Conservation (phyloP, 2,113 vertebrate species). For the Condylura cristata region DNA sequence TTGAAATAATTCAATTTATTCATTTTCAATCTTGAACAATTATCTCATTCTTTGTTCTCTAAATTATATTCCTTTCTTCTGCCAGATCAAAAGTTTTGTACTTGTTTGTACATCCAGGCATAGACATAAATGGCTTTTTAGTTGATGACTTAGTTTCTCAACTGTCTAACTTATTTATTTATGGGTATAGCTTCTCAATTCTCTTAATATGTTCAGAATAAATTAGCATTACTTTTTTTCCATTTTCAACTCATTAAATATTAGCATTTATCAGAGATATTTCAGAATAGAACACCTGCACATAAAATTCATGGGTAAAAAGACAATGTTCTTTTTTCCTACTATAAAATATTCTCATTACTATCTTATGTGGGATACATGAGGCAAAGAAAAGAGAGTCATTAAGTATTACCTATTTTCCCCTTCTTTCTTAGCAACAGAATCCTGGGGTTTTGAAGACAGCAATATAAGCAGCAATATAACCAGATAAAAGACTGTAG, state of each 20-base stretch:
- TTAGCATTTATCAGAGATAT: background rate
- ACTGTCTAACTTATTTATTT: background rate
- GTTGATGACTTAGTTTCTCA: background rate
- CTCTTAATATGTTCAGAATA: background rate
- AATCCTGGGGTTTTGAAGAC: background rate
- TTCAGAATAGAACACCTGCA: background rate
- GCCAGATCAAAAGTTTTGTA: background rate
- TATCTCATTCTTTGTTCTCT: background rate
- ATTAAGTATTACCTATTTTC: background rate
- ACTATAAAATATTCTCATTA: background rate
- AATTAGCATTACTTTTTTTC: background rate
- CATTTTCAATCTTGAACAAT: background rate
- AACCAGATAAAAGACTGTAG: background rate
- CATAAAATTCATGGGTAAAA: background rate
- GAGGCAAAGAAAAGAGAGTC: background rate
- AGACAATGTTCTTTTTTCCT: background rate
- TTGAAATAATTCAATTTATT: conserved; percentile 51
- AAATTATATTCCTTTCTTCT: background rate
- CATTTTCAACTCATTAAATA: background rate
- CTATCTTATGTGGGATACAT: background rate
- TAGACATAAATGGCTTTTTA: background rate
- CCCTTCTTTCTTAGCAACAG: background rate
- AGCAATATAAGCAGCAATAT: background rate
- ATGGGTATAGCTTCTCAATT: background rate
- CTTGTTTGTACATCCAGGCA: background rate